Percentiles rank a stretch among this genome's conserved stretches.
Conservation (phyloP, 1,140 invertebrate genomes). For the Aradophagus sp. region DNA sequence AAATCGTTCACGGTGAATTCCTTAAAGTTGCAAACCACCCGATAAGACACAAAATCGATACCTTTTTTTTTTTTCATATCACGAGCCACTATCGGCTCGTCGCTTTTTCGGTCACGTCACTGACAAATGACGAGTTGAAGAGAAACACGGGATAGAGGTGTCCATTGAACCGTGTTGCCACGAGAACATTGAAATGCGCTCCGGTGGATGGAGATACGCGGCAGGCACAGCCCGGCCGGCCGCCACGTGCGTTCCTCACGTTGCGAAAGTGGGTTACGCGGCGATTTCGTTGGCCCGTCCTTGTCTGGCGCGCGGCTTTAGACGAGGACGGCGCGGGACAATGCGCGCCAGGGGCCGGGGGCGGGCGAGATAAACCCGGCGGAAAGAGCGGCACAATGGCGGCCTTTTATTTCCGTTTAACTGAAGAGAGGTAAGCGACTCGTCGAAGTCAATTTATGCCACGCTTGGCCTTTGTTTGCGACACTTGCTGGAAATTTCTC, state of each 20-base stretch:
- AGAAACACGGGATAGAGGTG: slow-evolving; percentile 5
- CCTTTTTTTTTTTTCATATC: too few species aligned
- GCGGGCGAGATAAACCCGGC: slow-evolving; percentile 12
- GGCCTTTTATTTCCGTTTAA: slow-evolving; percentile 49
- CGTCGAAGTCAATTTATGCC: slow-evolving; percentile 53
- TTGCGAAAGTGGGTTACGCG: slow-evolving; percentile 48
- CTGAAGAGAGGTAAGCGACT: slow-evolving; percentile 32
- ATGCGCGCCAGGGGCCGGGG: not conserved
- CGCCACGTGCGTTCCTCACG: slow-evolving; percentile 42
- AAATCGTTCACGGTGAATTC: too few species aligned
- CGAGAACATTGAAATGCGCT: slow-evolving; percentile 42
- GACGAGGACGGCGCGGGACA: slow-evolving; percentile 7
- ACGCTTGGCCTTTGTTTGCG: slow-evolving; percentile 46
- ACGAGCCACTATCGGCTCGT: slow-evolving; percentile 40
- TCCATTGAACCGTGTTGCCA: slow-evolving; percentile 19
- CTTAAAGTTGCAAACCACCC: too few species aligned
- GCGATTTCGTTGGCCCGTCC: slow-evolving; percentile 27
- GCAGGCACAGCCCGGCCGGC: slow-evolving; percentile 25
- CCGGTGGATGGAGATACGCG: slow-evolving; percentile 15
- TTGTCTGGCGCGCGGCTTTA: slow-evolving; percentile 1
- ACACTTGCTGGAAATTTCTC: slow-evolving; percentile 42
- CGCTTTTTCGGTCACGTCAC: slow-evolving; percentile 45
- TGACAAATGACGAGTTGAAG: slow-evolving; percentile 45
- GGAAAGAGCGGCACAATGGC: slow-evolving; percentile 31
- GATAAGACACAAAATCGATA: too few species aligned